Percentiles rank a stretch among this genome's conserved stretches.
phyloP scores from a whole-genome alignment of 2,888 invertebrate species.

The Ophion ellenae region DNA sequence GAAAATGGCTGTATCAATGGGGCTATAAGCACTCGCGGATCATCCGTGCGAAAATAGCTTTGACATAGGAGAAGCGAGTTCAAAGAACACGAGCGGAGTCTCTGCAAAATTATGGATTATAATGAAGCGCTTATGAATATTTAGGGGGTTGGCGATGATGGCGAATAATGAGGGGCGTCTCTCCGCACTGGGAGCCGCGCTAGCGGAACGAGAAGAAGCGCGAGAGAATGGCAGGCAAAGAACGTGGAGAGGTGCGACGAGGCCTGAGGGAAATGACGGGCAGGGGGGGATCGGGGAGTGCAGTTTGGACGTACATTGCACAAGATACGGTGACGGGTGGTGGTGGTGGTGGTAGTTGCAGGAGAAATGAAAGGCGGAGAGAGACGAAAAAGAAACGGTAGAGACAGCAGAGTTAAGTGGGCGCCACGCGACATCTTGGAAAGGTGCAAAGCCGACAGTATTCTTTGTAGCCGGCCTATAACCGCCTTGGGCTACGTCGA shows the following conservation, averaged over 20 bases:
- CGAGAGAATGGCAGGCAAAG: constrained; percentile 19
- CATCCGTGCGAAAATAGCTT: constrained; percentile 2
- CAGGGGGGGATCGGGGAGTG: background rate
- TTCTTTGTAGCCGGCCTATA: constrained; percentile 81
- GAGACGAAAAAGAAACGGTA: constrained; percentile 46
- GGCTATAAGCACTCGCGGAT: background rate
- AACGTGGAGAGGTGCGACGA: constrained; percentile 14
- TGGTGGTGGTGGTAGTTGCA: constrained; percentile 11
- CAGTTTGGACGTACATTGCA: constrained; percentile 27
- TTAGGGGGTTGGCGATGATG: background rate
- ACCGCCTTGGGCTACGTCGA: constrained; percentile 75
- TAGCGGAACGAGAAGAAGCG: constrained; percentile 5
- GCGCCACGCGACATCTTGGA: constrained; percentile 80
- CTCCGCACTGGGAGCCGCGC: background rate
- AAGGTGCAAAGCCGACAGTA: constrained; percentile 83
- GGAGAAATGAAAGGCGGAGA: constrained; percentile 39
- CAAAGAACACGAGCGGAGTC: constrained; percentile 9
- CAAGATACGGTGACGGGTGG: background rate
- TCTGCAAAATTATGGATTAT: constrained; percentile 33
- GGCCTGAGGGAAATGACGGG: background rate
- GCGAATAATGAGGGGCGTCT: background rate
- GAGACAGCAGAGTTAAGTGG: constrained; percentile 67
- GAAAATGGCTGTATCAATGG: too few species aligned
- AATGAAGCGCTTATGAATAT: constrained; percentile 44
- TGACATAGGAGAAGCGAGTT: background rate